These are phyloP conservation scores for Menidia beryllina DNA, from an alignment of 2,113 vertebrate genomes.

Conservation along the genomic window DNA sequence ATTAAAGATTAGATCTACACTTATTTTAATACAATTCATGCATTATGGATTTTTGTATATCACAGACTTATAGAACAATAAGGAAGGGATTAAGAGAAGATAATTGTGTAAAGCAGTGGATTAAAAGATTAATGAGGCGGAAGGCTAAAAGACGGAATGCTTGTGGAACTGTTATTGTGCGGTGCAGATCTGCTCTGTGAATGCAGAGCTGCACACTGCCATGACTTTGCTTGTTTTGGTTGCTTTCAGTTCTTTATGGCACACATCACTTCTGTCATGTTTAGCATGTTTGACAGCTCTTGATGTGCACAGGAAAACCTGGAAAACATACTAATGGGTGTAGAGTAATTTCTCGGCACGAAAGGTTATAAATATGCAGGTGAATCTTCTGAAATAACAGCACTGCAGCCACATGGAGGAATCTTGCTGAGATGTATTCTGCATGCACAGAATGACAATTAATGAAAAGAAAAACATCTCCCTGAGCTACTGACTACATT, in stretches of 20 bases:
- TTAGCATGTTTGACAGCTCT: background rate
- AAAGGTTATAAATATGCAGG: background rate
- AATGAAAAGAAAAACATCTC: background rate
- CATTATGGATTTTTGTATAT: conserved; percentile 10
- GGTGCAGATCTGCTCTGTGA: background rate
- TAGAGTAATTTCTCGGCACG: background rate
- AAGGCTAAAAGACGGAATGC: background rate
- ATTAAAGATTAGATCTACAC: background rate
- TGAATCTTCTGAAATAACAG: background rate
- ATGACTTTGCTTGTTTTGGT: conserved; percentile 24
- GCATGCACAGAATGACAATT: conserved; percentile 1
- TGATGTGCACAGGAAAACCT: background rate
- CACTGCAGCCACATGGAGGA: background rate
- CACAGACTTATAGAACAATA: background rate
- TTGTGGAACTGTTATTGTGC: too few species aligned
- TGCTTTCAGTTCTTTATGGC: conserved; percentile 6
- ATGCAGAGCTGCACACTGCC: conserved; percentile 7
- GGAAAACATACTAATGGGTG: background rate
- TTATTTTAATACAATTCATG: conserved; percentile 6
- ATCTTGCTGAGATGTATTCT: background rate
- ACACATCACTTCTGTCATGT: background rate
- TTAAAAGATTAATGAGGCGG: conserved; percentile 52
- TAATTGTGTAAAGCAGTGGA: conserved; percentile 17
- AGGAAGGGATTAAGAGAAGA: background rate
- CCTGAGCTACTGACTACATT: background rate